Percentiles rank a stretch among this genome's conserved stretches.
phyloP scores from a whole-genome alignment of 2,113 vertebrate species.

The Tricholaema leucomelas region DNA sequence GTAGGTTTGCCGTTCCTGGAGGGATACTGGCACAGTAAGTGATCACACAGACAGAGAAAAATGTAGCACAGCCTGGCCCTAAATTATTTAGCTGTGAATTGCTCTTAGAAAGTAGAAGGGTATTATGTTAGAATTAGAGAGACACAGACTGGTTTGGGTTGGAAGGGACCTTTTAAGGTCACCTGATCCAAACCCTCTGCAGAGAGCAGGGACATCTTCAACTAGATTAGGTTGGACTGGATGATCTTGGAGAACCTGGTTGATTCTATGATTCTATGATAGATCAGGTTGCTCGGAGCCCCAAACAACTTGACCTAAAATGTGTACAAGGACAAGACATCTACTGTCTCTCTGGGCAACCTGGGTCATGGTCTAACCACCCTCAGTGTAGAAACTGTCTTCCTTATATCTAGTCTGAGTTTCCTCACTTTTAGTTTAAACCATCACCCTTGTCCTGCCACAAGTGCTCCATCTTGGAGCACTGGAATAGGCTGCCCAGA shows the following conservation, averaged over 20 bases:
- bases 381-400: background rate
- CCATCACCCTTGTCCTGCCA: background rate
- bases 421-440: background rate
- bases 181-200: background rate
- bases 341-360: background rate
- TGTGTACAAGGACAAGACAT: background rate
- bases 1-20: background rate
- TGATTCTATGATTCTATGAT: too few relatives aligned
- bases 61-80: background rate
- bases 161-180: background rate
- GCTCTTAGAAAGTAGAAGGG: background rate
- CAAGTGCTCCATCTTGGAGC: background rate
- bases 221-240: too few relatives aligned
- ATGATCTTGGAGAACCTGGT: too few relatives aligned
- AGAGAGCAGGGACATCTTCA: too few relatives aligned
- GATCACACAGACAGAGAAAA: background rate
- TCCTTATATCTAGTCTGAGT: background rate
- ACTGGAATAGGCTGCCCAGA: too few relatives aligned
- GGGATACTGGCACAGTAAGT: background rate
- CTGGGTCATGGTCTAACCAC: background rate
- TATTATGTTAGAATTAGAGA: background rate
- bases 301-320: background rate
- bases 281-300: background rate
- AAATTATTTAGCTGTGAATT: background rate
- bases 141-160: background rate